phyloP scores from a whole-genome alignment of 1,140 invertebrate genomes.

The Drosophila cardini region DNA sequence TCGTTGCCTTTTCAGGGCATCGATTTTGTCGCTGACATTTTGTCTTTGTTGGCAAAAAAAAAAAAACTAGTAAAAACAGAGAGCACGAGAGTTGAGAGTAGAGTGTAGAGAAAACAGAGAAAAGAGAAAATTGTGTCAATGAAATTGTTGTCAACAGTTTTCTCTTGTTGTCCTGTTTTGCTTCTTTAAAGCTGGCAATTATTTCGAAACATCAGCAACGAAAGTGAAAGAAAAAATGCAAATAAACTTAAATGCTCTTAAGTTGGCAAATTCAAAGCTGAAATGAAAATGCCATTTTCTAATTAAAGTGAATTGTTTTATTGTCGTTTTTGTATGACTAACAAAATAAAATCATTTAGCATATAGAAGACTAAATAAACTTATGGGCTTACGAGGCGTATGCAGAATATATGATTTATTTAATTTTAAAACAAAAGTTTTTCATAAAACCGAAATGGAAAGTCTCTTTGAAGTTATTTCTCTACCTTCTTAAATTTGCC shows the following conservation, averaged over 20 bases:
- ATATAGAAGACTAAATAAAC: background rate
- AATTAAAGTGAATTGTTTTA: conserved; percentile 24
- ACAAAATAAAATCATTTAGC: background rate
- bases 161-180: conserved; percentile 33
- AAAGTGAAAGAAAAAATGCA: conserved; percentile 30
- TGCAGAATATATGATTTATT: background rate
- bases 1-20: conserved; percentile 76
- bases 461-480: background rate
- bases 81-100: conserved; percentile 22
- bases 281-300: conserved; percentile 4
- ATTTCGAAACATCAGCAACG: conserved; percentile 10
- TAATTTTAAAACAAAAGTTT: background rate
- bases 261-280: conserved; percentile 20
- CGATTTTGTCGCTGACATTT: conserved; percentile 73
- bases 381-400: background rate
- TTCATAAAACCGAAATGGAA: background rate
- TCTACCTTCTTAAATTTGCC: background rate
- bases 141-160: conserved; percentile 69
- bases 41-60: conserved; percentile 21
- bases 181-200: conserved; percentile 61
- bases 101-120: conserved; percentile 22
- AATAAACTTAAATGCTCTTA: conserved; percentile 36
- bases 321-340: background rate
- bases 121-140: conserved; percentile 69
- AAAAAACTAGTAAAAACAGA: conserved; percentile 6